These are phyloP conservation scores for Neotoxoptera formosana DNA, from an alignment of 1,140 invertebrate genomes.

Conservation along the genomic window DNA sequence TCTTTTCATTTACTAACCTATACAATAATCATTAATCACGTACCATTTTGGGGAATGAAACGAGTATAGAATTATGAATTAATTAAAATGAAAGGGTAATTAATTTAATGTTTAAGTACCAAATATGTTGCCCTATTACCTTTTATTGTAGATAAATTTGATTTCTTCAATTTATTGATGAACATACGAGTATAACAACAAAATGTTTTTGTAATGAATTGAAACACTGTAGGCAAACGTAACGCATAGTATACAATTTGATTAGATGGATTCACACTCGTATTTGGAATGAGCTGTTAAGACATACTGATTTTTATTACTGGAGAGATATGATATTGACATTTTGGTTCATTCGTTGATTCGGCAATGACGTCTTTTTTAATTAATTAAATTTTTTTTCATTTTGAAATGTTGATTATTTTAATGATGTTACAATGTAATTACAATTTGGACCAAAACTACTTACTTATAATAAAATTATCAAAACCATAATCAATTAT, in stretches of 20 bases:
- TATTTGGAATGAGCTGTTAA: neutral
- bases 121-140: neutral
- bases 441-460: neutral
- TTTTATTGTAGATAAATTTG: neutral
- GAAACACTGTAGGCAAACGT: neutral
- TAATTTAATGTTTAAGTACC: neutral
- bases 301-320: neutral
- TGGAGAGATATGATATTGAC: neutral
- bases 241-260: neutral
- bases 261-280: neutral
- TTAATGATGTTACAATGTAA: neutral
- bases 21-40: neutral
- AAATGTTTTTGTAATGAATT: neutral
- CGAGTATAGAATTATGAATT: neutral
- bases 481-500: neutral
- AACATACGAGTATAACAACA: neutral
- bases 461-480: slow-evolving; percentile 12
- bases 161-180: neutral
- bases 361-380: neutral
- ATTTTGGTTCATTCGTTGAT: neutral
- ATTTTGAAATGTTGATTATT: neutral
- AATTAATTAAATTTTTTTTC: neutral
- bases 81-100: too few relatives aligned
- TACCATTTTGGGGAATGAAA: neutral
- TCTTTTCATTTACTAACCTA: neutral